Conservation (phyloP, 2,797 vertebrate species). For the Arctocebus calabarensis region DNA sequence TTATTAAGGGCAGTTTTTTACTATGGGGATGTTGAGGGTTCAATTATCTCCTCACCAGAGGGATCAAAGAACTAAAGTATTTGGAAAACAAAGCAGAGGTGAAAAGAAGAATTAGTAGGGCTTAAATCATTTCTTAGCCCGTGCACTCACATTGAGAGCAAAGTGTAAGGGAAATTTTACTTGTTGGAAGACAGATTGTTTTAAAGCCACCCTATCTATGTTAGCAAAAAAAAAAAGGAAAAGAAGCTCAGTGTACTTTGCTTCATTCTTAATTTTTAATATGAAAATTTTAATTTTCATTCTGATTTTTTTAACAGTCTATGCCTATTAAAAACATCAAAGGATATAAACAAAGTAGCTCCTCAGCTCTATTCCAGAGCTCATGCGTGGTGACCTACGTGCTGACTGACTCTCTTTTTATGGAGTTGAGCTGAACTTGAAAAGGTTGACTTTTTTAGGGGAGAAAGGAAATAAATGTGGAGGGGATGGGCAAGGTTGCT, state of each 20-base stretch:
- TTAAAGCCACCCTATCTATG: not conserved
- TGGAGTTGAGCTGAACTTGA: not conserved
- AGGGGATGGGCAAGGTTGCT: not conserved
- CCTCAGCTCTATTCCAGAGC: no score
- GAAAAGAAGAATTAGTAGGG: no score
- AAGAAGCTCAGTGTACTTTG: not conserved
- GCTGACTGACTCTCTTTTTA: not conserved
- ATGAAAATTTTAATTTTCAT: not conserved
- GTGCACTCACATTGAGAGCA: not conserved
- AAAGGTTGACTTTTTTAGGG: not conserved
- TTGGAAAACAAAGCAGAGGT: not conserved
- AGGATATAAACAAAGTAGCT: no score
- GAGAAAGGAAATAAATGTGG: fast-evolving
- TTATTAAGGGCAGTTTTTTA: not conserved
- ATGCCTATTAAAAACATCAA: not conserved
- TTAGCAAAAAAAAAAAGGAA: not conserved
- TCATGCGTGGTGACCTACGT: not conserved
- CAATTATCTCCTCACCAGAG: not conserved
- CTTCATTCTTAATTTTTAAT: not conserved
- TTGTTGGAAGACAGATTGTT: not conserved
- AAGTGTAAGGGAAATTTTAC: not conserved
- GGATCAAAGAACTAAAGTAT: not conserved
- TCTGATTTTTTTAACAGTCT: not conserved
- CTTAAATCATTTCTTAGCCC: not conserved
- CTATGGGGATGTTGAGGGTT: not conserved